Conservation (phyloP, 2,113 vertebrate genomes). For the Cervus canadensis region DNA sequence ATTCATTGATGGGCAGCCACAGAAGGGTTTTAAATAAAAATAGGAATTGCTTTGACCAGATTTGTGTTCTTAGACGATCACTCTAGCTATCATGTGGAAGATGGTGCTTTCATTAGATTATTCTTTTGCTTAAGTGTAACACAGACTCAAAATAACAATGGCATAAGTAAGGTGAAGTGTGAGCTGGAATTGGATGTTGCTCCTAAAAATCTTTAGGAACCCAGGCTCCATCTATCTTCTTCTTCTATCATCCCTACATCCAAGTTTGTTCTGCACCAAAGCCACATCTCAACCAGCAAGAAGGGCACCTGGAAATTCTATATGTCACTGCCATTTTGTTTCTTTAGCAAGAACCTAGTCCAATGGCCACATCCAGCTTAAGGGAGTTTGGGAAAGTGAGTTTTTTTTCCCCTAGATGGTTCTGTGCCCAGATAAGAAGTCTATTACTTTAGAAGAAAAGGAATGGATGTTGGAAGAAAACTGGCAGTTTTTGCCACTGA, state of each 20-base stretch:
- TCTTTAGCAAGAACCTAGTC: neutral
- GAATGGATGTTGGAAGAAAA: neutral
- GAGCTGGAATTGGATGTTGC: neutral
- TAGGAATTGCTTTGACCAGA: neutral
- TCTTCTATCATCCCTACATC: neutral
- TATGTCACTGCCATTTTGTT: neutral
- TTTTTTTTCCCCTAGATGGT: neutral
- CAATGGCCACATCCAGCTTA: neutral
- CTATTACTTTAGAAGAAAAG: neutral
- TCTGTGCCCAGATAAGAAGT: neutral
- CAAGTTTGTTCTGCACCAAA: neutral
- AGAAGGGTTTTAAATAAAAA: slow-evolving; percentile 1
- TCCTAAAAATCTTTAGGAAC: neutral
- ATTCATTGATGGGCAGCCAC: neutral
- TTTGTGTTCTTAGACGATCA: neutral
- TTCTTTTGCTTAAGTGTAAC: neutral
- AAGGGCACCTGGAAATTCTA: neutral
- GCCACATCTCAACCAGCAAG: neutral
- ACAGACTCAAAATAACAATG: neutral
- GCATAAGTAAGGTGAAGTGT: neutral
- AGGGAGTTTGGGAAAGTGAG: neutral
- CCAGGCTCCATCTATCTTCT: neutral
- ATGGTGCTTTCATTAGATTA: neutral
- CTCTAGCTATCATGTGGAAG: neutral
- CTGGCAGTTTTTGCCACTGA: neutral